Percentiles rank a stretch among this genome's conserved stretches.
Evolutionary conservation across 2,113 vertebrate species (phyloP).

Genomic region (Chloebia gouldiae): DNA sequence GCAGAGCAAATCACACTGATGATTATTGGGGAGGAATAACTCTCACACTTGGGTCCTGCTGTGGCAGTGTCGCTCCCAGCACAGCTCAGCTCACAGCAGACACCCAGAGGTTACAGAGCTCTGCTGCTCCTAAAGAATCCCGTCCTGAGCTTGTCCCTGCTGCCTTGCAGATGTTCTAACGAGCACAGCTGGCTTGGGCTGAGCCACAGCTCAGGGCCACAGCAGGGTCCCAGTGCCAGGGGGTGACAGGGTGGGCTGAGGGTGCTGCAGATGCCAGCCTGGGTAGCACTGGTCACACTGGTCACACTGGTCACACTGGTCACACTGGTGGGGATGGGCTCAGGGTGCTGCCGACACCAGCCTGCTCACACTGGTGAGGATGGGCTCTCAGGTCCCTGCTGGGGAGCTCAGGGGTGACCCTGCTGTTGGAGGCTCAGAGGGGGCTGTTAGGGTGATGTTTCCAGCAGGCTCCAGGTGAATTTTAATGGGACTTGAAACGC

Average conservation of each 20-base stretch:
- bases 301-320: not conserved
- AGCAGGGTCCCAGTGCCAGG: not conserved
- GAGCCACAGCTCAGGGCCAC: not conserved
- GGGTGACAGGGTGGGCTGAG: not conserved
- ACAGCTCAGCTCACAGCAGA: not conserved
- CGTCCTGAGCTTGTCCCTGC: not conserved
- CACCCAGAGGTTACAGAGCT: not conserved
- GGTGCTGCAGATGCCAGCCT: rapidly evolving
- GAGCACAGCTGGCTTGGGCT: not conserved
- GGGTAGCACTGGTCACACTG: not conserved
- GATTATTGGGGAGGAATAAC: not conserved
- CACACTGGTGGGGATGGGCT: not conserved
- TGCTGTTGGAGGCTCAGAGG: rapidly evolving
- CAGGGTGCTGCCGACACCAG: too few relatives aligned
- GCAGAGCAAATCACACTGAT: not conserved
- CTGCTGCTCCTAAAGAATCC: not conserved
- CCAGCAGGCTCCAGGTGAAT: not conserved
- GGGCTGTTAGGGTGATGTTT: not conserved
- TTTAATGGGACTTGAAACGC: not conserved
- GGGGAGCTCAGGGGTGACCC: not conserved
- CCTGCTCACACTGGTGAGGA: not conserved
- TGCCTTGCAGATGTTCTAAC: not conserved
- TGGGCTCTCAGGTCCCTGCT: rapidly evolving
- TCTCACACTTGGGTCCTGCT: not conserved
- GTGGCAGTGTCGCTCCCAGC: not conserved